These are phyloP conservation scores for Leptestheria dahalacensis DNA, from an alignment of 1,140 invertebrate genomes.

Conservation along the genomic window DNA sequence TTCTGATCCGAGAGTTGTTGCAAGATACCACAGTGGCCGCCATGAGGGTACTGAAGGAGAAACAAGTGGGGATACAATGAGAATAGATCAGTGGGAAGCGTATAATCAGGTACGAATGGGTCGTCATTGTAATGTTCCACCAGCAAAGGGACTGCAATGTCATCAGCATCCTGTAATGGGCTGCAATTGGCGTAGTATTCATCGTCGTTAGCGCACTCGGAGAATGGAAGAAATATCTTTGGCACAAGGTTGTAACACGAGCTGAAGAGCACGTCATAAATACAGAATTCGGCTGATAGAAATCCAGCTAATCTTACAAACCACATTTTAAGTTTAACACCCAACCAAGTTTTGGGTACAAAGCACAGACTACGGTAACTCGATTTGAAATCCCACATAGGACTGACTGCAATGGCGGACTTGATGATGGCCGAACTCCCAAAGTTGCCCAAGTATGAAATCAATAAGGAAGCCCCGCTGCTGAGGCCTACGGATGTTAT, in stretches of 20 bases:
- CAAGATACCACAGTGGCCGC: conserved; percentile 5
- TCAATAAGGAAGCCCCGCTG: background rate
- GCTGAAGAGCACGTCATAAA: background rate
- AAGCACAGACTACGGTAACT: background rate
- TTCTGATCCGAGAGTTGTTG: background rate
- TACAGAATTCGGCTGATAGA: background rate
- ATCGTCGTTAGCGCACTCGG: background rate
- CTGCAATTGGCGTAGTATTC: background rate
- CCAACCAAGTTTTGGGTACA: background rate
- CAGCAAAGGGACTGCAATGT: conserved; percentile 8
- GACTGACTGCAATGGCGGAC: conserved; percentile 1
- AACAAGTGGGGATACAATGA: conserved; percentile 3
- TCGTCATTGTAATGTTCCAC: conserved; percentile 1
- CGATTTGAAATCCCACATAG: background rate
- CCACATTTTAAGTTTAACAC: background rate
- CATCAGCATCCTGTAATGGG: conserved; percentile 6
- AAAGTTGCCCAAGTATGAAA: conserved; percentile 7
- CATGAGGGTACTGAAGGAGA: background rate
- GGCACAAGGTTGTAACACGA: background rate
- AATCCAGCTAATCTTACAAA: background rate
- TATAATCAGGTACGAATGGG: background rate
- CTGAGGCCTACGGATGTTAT: background rate
- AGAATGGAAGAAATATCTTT: background rate
- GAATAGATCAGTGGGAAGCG: conserved; percentile 1
- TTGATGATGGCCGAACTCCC: background rate